phyloP scores from a whole-genome alignment of 1,140 invertebrate genomes.

The Melitaea cinxia region DNA sequence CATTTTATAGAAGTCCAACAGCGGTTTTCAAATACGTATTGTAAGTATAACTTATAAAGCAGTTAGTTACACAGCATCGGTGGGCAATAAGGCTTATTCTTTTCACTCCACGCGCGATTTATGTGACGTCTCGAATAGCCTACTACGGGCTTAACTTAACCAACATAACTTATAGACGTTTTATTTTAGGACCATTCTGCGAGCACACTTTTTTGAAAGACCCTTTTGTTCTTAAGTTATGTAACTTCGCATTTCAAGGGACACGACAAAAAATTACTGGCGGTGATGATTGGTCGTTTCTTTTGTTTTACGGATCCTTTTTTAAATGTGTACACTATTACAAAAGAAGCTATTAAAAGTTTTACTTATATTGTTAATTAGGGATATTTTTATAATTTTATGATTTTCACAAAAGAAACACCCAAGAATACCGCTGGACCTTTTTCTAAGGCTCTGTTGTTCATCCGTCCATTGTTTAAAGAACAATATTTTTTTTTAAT shows the following conservation, averaged over 20 bases:
- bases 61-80: background rate
- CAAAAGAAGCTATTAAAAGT: too few relatives aligned
- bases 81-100: slow-evolving; percentile 51
- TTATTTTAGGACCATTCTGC: slow-evolving; percentile 62
- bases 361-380: too few relatives aligned
- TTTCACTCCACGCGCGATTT: slow-evolving; percentile 59
- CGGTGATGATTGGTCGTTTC: slow-evolving; percentile 54
- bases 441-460: too few relatives aligned
- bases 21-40: background rate
- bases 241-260: slow-evolving; percentile 57
- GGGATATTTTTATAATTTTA: too few relatives aligned
- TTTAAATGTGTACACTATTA: too few relatives aligned
- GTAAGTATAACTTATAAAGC: background rate
- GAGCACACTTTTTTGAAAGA: slow-evolving; percentile 59
- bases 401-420: too few relatives aligned
- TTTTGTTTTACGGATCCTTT: slow-evolving; percentile 36
- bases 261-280: slow-evolving; percentile 51
- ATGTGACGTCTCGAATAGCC: slow-evolving; percentile 62
- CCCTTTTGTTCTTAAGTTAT: slow-evolving; percentile 75
- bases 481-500: too few relatives aligned
- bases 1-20: background rate
- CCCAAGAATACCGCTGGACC: too few relatives aligned
- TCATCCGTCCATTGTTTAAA: too few relatives aligned
- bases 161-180: slow-evolving; percentile 63
- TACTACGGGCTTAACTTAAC: slow-evolving; percentile 51